A percentile compares a stretch with the other conserved stretches of the same genome.
Evolutionary conservation across 2,888 invertebrate genomes (phyloP).

Genomic region (Epirrhoe alternata): DNA sequence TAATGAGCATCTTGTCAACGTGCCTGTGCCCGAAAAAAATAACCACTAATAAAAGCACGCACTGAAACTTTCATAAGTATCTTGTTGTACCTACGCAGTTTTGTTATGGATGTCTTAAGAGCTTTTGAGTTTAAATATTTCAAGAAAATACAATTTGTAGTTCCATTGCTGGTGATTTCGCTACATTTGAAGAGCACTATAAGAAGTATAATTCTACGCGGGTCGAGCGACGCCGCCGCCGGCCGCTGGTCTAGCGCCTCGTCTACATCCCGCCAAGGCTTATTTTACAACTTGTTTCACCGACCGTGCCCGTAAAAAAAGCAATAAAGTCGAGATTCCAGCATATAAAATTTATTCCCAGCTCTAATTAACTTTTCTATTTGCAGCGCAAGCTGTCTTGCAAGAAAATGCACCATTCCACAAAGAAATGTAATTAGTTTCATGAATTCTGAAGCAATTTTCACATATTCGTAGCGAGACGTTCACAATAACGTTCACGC

Average conservation of each 20-base stretch:
- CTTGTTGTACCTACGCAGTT: neutral
- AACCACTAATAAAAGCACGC: neutral
- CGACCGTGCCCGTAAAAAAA: slow-evolving; percentile 41
- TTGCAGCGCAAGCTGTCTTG: slow-evolving; percentile 34
- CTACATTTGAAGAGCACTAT: neutral
- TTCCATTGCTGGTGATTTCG: neutral
- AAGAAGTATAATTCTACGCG: slow-evolving; percentile 19
- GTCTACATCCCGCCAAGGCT: slow-evolving; percentile 32
- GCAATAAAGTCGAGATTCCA: slow-evolving; percentile 45
- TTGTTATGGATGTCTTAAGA: neutral
- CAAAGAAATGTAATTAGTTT: slow-evolving; percentile 26
- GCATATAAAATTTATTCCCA: slow-evolving; percentile 42
- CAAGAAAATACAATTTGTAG: neutral
- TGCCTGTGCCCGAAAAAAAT: neutral
- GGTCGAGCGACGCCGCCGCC: slow-evolving; percentile 14
- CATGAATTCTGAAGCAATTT: slow-evolving; percentile 17
- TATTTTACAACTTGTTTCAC: slow-evolving; percentile 43
- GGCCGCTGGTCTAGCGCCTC: slow-evolving; percentile 27
- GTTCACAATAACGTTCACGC: slow-evolving; percentile 1
- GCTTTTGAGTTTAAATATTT: neutral
- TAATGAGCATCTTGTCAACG: slow-evolving; percentile 5
- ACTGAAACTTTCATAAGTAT: neutral
- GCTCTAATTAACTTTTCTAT: slow-evolving; percentile 45
- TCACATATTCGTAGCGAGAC: slow-evolving; percentile 1
- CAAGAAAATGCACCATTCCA: slow-evolving; percentile 37